A percentile compares a stretch with the other conserved stretches of the same genome.
Conservation (phyloP, 2,888 invertebrate species). For the Trissolcus japonicus region DNA sequence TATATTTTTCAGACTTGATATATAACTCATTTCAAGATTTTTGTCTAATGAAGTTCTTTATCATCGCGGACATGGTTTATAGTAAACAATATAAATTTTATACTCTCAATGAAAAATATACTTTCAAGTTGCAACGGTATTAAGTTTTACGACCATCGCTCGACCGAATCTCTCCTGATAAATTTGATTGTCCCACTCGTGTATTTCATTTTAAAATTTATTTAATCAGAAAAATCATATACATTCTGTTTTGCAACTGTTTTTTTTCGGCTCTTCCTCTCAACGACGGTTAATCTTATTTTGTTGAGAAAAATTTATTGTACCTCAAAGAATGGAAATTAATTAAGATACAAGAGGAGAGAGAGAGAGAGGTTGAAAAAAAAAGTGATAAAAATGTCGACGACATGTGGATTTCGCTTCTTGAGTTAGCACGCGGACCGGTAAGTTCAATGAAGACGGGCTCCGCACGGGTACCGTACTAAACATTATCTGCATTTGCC, state of each 20-base stretch:
- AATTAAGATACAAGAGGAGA: slow-evolving; percentile 19
- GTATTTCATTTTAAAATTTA: too few relatives aligned
- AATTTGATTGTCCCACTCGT: too few relatives aligned
- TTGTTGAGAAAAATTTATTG: too few relatives aligned
- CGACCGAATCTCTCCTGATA: too few relatives aligned
- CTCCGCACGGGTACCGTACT: slow-evolving; percentile 6
- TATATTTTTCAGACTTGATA: too few relatives aligned
- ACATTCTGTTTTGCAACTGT: neutral
- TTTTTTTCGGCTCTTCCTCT: too few relatives aligned
- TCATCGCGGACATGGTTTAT: neutral
- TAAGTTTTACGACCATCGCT: neutral
- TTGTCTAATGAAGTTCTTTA: too few relatives aligned
- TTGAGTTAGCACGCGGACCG: slow-evolving; percentile 7
- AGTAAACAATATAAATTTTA: neutral
- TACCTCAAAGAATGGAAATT: neutral
- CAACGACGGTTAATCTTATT: too few relatives aligned
- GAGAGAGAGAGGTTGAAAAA: neutral
- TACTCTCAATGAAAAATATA: neutral
- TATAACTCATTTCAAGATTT: too few relatives aligned
- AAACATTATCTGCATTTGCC: slow-evolving; percentile 43
- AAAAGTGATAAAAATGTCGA: slow-evolving; percentile 20
- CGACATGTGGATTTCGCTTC: slow-evolving; percentile 27
- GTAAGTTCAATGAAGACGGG: slow-evolving; percentile 24
- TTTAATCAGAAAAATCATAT: neutral
- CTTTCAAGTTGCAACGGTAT: neutral